Evolutionary conservation across 2,888 invertebrate species (phyloP), one percentile per base, ranked within the genome.

Genomic region (Endotricha flammealis): DNA sequence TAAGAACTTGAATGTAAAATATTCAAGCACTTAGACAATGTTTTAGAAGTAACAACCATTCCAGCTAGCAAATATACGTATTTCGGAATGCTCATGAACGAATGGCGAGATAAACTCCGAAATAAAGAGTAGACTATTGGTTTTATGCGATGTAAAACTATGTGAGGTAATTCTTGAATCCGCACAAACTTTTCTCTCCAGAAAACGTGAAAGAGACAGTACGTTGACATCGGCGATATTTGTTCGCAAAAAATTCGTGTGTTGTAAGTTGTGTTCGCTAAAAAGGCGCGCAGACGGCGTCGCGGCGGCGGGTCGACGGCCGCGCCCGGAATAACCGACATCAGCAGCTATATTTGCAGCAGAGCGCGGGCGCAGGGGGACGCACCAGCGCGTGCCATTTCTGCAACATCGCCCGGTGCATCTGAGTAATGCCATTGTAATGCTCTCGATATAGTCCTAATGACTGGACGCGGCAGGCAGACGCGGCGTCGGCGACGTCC

Each of bases 391-490:
- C 85, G 83, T 82, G 85, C 83, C 85, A 83, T 83, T 83, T 85
- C 79, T 83, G 83, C 85, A 82, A 66, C 80, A 79, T 60, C 72
- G 81, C 77, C 80, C 83, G 75, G 81, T 83, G 85, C 85, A 85
- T 83, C 82, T 85, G 85, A 86, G 79, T 85, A 86, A 86, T 86
- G 79, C 66, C 81, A 82, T 82, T 83, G 81, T 82, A 85, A 85
- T 83, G 81, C 73, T 78, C 82, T 77, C 74, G 67, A 83, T 85
- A 80, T 82, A 85, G 70, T 64, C 70, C 69, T 67, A 60, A 70
- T 64, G 72, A 60, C 62, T 63, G 71, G 58, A 59, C 61, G 63
- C 67, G 54, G 57, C 57, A 52, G 58, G 71, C 65, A 83, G 83
- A 83, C 83, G 69, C 67, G 57, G 60, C 62, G 83, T 68, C 80